Evolutionary conservation across 2,113 vertebrate species (phyloP).

Genomic region (Malurus elegans): DNA sequence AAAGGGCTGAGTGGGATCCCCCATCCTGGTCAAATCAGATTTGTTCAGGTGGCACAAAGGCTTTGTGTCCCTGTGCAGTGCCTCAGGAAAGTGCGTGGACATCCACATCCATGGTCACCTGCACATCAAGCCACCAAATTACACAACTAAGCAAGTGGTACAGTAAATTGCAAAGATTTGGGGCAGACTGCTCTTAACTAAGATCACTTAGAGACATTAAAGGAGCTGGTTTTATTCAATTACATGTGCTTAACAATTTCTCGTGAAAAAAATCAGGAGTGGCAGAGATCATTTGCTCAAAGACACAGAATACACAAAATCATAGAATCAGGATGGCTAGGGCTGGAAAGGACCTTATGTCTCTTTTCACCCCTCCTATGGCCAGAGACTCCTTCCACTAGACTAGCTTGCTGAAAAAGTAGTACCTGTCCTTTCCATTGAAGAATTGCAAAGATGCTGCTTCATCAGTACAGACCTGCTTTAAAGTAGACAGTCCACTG

Average conservation of each 20-base stretch:
- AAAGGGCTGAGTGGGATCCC: not conserved
- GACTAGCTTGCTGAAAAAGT: not conserved
- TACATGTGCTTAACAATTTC: not conserved
- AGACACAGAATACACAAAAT: not conserved
- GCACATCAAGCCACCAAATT: not conserved
- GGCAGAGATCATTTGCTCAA: not conserved
- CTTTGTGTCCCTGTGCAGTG: not conserved
- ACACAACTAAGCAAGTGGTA: not conserved
- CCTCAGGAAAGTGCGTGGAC: not conserved
- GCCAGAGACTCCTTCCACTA: not conserved
- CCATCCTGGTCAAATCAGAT: not conserved
- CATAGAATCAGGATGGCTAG: not conserved
- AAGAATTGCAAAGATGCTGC: not conserved
- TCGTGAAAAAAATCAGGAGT: not conserved
- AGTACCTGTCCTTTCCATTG: not conserved
- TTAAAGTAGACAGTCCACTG: not conserved
- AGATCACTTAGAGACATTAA: not conserved
- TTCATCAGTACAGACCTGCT: not conserved
- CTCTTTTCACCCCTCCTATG: not conserved
- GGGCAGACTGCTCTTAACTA: not conserved
- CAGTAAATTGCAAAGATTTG: not conserved
- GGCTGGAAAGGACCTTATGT: not conserved
- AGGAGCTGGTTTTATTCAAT: not conserved
- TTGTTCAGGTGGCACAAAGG: not conserved
- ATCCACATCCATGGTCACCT: fast-evolving